Evolutionary conservation across 2,113 vertebrate species (phyloP), one percentile per base, ranked within the genome.

Genomic region (Pseudolaguvia tuberculata): DNA sequence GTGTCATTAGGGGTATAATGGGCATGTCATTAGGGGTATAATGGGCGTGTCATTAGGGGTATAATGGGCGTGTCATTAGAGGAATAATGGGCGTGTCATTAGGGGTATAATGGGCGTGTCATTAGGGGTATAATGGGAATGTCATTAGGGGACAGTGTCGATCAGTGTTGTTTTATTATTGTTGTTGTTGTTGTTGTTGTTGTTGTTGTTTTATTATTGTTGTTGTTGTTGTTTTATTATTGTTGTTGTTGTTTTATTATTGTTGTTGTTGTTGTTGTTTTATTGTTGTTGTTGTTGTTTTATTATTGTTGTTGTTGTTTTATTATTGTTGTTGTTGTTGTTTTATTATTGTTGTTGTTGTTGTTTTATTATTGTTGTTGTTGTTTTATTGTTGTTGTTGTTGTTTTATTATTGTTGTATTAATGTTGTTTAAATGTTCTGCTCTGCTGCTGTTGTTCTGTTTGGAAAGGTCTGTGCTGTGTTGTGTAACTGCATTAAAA

Each of bases 401-500:
- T n/a, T n/a, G n/a, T n/a, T n/a, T n/a, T n/a, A n/a, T n/a, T n/a
- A n/a, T n/a, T n/a, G n/a, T n/a, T n/a, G n/a, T n/a, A n/a, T n/a
- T n/a, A n/a, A n/a, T n/a, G n/a, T n/a, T n/a, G n/a, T n/a, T n/a
- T n/a, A n/a, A n/a, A n/a, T n/a, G n/a, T n/a, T n/a, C n/a, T n/a
- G n/a, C n/a, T n/a, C n/a, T 79, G 63, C 42, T 79, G 70, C 79
- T 72, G 63, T 62, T 67, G 35, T 55, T 77, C 71, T 78, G 21
- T 63, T 58, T 10, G 27, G 53, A 72, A 73, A 76, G 62, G 75
- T 73, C 78, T 71, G 78, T 78, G 63, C 69, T 65, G 78, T 77
- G 63, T 69, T 65, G 50, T 70, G 62, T 83, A 85, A 83, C 61
- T 78, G 63, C 72, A 85, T 81, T 83, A 83, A 85, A 73, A 58